Evolutionary conservation across 2,113 vertebrate species (phyloP), one percentile per base, ranked within the genome.

Genomic region (Macroglossus sobrinus): DNA sequence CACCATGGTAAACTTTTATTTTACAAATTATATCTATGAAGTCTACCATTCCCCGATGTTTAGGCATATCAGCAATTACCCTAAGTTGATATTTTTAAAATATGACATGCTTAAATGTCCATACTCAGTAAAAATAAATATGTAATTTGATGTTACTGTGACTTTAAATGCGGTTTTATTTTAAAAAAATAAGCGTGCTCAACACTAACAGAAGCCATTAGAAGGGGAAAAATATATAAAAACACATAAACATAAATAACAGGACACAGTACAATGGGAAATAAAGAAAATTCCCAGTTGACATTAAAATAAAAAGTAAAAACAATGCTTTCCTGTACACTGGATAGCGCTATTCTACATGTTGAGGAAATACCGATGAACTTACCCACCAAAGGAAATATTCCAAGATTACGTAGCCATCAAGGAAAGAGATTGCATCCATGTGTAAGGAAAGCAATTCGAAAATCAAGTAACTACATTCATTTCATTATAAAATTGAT

Each of bases 381-480:
- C 98, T 98, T 98, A 98, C 98, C 98, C 97, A 98, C 97, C 98
- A 98, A 76, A 98, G 96, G 98, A 98, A 98, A 98, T 92, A 98
- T 97, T 92, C 98, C 97, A 98, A 98, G 98, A 97, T 98, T 97
- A 97, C 94, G 98, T 35, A 97, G 98, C 96, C 97, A 59, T 97
- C 98, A 98, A 92, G 98, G 95, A 97, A 96, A 97, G 87, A 95
- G 92, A 98, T 98, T 97, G 98, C 98, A 98, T 98, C 98, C 98
- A 97, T 97, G 84, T 98, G 98, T 97, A 98, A 98, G 97, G 98
- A 98, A 89, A 98, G 98, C 98, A 98, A 97, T 98, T 98, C 96
- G 98, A 98, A 99, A 99, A 98, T 98, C 97, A 98, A 98, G 98
- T 85, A 98, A 98, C 98, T 98, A 98, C 96, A 98, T 98, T 99